Conservation (phyloP, 92 coral and sea anemone genomes). For the Metridium senile region DNA sequence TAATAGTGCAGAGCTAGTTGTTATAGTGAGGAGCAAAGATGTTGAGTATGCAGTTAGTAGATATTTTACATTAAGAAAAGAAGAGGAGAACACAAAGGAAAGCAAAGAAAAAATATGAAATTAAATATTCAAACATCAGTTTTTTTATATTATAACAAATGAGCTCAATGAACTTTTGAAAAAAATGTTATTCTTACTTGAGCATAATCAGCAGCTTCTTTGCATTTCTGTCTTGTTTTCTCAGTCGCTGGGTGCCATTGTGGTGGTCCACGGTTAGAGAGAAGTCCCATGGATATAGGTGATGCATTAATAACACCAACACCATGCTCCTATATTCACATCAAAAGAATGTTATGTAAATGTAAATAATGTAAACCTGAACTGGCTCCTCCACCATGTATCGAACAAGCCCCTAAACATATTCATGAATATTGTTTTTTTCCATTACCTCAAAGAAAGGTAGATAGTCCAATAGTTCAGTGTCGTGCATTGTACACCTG, state of each 20-base stretch:
- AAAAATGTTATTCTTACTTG: no score
- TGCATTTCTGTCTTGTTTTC: constrained; percentile 68
- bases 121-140: no score
- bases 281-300: constrained; percentile 96
- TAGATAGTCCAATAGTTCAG: constrained; percentile 72
- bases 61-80: no score
- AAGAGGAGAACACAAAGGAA: no score
- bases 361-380: background rate
- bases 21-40: no score
- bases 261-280: constrained; percentile 94
- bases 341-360: background rate
- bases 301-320: constrained; percentile 96
- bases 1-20: no score
- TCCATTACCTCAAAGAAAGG: constrained; percentile 78
- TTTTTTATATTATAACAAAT: no score
- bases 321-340: constrained; percentile 83
- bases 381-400: no score
- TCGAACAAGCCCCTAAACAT: no score
- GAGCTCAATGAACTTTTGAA: no score
- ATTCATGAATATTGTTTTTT: constrained; percentile 48
- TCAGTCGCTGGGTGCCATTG: constrained; percentile 93
- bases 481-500: constrained; percentile 84
- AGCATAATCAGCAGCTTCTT: constrained; percentile 83
- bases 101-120: no score
- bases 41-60: no score